phyloP scores from a whole-genome alignment of 1,140 invertebrate genomes.

The Brachystomella parvula region DNA sequence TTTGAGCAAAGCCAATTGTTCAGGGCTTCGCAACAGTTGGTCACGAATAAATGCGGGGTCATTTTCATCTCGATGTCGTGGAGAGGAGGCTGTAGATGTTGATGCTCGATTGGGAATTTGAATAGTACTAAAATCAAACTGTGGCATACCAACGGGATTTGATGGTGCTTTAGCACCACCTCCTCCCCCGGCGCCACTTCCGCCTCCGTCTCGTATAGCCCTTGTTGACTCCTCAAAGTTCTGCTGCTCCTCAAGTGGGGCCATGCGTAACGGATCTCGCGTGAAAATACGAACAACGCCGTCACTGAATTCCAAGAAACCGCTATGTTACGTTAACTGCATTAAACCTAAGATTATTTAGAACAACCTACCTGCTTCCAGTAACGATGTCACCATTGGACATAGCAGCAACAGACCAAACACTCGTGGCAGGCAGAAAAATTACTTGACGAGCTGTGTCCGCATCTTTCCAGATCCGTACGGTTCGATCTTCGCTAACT shows the following conservation, averaged over 20 bases:
- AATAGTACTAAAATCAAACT: slow-evolving; percentile 77
- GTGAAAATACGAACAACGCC: slow-evolving; percentile 79
- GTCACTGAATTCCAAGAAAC: no score
- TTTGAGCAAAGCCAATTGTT: slow-evolving; percentile 79
- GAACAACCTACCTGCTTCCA: slow-evolving; percentile 55
- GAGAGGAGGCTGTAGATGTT: slow-evolving; percentile 35
- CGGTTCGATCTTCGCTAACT: slow-evolving; percentile 76
- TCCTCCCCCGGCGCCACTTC: no score
- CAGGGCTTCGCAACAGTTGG: slow-evolving; percentile 84
- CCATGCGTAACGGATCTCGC: slow-evolving; percentile 56
- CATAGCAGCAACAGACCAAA: slow-evolving; percentile 77
- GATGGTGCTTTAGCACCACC: no score
- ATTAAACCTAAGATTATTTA: not conserved
- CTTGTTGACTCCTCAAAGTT: slow-evolving; percentile 65
- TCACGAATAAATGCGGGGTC: slow-evolving; percentile 81
- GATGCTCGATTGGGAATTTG: slow-evolving; percentile 54
- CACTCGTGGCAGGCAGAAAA: slow-evolving; percentile 69
- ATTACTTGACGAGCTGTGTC: slow-evolving; percentile 60
- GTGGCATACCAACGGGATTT: no score
- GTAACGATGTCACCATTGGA: slow-evolving; percentile 83
- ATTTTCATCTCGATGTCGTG: slow-evolving; percentile 50
- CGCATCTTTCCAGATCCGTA: slow-evolving; percentile 70
- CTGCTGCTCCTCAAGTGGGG: slow-evolving; percentile 48
- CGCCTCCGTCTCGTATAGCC: no score
- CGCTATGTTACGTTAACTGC: no score